Percentiles rank a stretch among this genome's conserved stretches.
These are phyloP conservation scores for Limulus polyphemus DNA, from an alignment of 2,888 invertebrate genomes.

Conservation along the genomic window DNA sequence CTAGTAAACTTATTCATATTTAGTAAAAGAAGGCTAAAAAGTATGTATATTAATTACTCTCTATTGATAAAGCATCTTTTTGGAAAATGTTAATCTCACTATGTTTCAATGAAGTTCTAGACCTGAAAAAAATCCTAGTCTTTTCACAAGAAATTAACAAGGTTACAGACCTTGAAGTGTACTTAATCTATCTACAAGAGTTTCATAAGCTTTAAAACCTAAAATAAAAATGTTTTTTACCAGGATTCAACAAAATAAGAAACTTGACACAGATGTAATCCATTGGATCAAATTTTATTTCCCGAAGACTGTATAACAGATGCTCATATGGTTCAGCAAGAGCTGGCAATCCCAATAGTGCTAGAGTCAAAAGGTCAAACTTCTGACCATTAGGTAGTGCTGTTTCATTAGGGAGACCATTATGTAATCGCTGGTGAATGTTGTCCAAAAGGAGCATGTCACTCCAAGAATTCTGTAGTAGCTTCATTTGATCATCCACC, in stretches of 20 bases:
- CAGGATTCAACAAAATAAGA: conserved; percentile 90
- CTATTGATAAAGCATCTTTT: too few relatives aligned
- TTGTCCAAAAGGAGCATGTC: conserved; percentile 96
- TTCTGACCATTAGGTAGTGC: conserved; percentile 90
- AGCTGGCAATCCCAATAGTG: conserved; percentile 71
- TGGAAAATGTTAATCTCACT: too few relatives aligned
- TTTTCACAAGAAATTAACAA: too few relatives aligned
- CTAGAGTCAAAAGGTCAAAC: conserved; percentile 78
- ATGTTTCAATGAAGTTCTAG: too few relatives aligned
- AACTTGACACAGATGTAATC: conserved; percentile 99
- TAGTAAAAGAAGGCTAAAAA: too few relatives aligned
- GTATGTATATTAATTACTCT: too few relatives aligned
- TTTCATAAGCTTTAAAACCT: too few relatives aligned
- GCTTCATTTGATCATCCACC: conserved; percentile 99
- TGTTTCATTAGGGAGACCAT: conserved; percentile 85
- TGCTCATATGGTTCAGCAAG: conserved; percentile 80
- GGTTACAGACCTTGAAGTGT: too few relatives aligned
- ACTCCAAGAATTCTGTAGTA: conserved; percentile 95
- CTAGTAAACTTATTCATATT: too few relatives aligned
- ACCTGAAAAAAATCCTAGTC: too few relatives aligned
- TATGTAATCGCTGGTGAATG: conserved; percentile 89
- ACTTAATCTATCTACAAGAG: too few relatives aligned
- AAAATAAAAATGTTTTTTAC: conserved; percentile 44
- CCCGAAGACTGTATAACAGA: conserved; percentile 77
- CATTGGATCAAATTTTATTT: conserved; percentile 86